phyloP scores from a whole-genome alignment of 2,113 vertebrate species.

The Phyllopteryx taeniolatus region DNA sequence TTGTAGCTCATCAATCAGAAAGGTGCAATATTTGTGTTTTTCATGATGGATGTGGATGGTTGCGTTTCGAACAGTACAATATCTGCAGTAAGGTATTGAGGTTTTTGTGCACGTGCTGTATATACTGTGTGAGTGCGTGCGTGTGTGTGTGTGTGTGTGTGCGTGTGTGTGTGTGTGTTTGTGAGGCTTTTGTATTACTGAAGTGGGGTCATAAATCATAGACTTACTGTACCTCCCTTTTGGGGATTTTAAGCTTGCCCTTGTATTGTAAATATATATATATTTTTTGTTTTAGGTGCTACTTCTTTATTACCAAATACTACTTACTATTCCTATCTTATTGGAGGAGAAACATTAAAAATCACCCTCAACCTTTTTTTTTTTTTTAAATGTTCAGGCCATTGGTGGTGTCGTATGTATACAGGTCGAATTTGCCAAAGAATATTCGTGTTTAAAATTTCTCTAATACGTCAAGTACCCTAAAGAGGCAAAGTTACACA shows the following conservation, averaged over 20 bases:
- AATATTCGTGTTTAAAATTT: neutral
- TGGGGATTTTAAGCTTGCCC: neutral
- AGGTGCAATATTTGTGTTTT: constrained; percentile 60
- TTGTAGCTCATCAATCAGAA: constrained; percentile 62
- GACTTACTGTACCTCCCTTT: neutral
- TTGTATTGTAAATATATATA: neutral
- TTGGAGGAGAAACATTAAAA: neutral
- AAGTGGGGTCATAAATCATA: constrained; percentile 1
- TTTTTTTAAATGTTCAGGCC: neutral
- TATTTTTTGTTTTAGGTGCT: neutral
- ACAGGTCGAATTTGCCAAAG: neutral
- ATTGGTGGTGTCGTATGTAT: neutral
- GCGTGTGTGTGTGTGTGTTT: constrained; percentile 20
- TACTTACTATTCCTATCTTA: neutral
- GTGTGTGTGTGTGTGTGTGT: neutral
- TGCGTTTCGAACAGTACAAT: constrained; percentile 56
- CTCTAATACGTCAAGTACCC: neutral
- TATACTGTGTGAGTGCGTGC: neutral
- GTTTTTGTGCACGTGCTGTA: neutral
- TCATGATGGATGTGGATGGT: constrained; percentile 53
- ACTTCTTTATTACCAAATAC: neutral
- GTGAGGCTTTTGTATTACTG: neutral
- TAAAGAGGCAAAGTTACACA: neutral
- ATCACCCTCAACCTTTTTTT: neutral
- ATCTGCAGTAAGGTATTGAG: constrained; percentile 25